Percentiles rank a stretch among this genome's conserved stretches.
Evolutionary conservation across 2,113 vertebrate species (phyloP).

Genomic region (Piliocolobus tephrosceles): DNA sequence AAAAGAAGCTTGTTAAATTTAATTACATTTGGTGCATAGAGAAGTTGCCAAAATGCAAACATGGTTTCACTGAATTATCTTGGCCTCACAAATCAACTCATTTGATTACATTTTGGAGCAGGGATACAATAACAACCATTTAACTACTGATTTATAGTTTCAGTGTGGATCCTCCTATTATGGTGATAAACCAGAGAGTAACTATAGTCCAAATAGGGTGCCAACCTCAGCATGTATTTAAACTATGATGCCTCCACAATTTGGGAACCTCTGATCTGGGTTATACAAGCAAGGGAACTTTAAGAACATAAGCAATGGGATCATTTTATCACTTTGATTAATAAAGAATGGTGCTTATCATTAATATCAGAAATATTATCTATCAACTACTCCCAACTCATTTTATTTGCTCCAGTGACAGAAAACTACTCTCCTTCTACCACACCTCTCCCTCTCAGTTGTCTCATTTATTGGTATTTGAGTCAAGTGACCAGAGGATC

Average conservation of each 20-base stretch:
- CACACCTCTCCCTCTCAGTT: neutral
- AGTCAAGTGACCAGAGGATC: neutral
- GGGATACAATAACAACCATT: neutral
- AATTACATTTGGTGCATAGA: neutral
- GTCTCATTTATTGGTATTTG: neutral
- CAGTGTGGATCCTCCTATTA: neutral
- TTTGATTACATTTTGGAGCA: slow-evolving; percentile 3
- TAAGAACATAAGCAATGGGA: neutral
- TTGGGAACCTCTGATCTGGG: neutral
- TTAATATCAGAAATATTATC: neutral
- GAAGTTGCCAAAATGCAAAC: neutral
- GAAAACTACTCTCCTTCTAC: neutral
- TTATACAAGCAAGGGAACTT: neutral
- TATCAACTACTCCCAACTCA: neutral
- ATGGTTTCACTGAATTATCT: neutral
- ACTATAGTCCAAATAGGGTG: neutral
- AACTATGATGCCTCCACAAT: neutral
- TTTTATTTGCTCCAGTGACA: neutral
- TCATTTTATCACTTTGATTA: neutral
- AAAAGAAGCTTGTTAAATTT: neutral
- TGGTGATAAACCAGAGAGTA: slow-evolving; percentile 1
- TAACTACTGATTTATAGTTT: neutral
- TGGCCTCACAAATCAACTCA: neutral
- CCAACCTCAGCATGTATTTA: neutral
- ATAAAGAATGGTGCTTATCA: neutral